A percentile compares a stretch with the other conserved stretches of the same genome.
phyloP scores from a whole-genome alignment of 2,113 vertebrate species.

The Cynocephalus volans region DNA sequence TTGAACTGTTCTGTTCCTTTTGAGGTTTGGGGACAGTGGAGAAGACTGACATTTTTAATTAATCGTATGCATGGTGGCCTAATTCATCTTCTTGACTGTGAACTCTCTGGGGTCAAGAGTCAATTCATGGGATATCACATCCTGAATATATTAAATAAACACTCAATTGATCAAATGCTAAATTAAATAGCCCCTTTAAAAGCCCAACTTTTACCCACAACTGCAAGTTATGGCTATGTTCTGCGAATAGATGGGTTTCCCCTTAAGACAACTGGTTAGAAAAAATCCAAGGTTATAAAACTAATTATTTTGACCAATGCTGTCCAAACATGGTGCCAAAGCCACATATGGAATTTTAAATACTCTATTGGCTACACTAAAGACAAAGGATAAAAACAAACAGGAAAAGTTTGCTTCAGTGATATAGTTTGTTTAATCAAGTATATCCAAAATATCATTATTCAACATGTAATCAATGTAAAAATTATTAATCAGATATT shows the following conservation, averaged over 20 bases:
- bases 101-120: slow-evolving; percentile 59
- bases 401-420: neutral
- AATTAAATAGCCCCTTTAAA: slow-evolving; percentile 42
- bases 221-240: neutral
- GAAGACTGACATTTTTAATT: slow-evolving; percentile 53
- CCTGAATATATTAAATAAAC: slow-evolving; percentile 61
- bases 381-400: neutral
- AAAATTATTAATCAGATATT: slow-evolving; percentile 13
- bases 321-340: neutral
- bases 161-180: slow-evolving; percentile 65
- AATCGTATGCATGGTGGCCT: slow-evolving; percentile 25
- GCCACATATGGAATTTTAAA: slow-evolving; percentile 32
- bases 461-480: slow-evolving; percentile 25
- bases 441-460: slow-evolving; percentile 7
- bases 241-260: neutral
- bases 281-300: slow-evolving; percentile 46
- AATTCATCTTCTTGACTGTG: slow-evolving; percentile 70
- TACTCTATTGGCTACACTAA: neutral
- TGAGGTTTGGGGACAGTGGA: slow-evolving; percentile 39
- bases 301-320: neutral
- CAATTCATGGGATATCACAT: slow-evolving; percentile 47
- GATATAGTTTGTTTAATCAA: slow-evolving; percentile 13
- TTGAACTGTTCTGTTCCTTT: slow-evolving; percentile 45
- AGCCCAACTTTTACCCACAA: neutral
- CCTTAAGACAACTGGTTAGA: neutral